phyloP scores from a whole-genome alignment of 64 coral and sea anemone genomes.

The Acropora yongei region DNA sequence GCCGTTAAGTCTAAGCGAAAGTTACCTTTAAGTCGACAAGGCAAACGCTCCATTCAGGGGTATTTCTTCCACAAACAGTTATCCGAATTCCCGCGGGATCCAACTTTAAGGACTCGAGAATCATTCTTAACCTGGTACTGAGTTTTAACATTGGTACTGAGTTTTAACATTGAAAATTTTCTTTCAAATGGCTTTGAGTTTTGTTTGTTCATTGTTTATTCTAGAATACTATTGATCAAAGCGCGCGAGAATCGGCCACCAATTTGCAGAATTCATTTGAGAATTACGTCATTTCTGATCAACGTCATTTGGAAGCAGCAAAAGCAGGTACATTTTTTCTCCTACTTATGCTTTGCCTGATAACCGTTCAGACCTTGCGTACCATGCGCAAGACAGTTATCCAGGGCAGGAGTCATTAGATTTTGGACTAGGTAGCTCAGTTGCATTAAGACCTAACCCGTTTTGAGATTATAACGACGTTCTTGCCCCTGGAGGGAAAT shows the following conservation, averaged over 20 bases:
- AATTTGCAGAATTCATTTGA: constrained; percentile 78
- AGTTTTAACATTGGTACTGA: neutral
- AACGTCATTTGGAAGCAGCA: constrained; percentile 46
- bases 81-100: too few species aligned
- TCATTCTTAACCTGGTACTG: too few species aligned
- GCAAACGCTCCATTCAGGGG: too few species aligned
- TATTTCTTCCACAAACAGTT: too few species aligned
- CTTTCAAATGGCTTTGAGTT: neutral
- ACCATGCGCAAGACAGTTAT: neutral
- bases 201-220: neutral
- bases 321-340: constrained; percentile 59
- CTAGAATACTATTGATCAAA: constrained; percentile 6
- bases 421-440: too few species aligned
- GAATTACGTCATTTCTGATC: constrained; percentile 59
- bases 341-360: too few species aligned
- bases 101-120: too few species aligned
- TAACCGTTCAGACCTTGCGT: neutral
- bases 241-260: constrained; percentile 76
- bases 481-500: too few species aligned
- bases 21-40: too few species aligned
- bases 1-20: too few species aligned
- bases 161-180: neutral
- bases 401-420: neutral
- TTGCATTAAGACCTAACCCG: too few species aligned
- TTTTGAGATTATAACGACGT: too few species aligned